Conservation (phyloP, 2,113 vertebrate genomes). For the Excalfactoria chinensis region DNA sequence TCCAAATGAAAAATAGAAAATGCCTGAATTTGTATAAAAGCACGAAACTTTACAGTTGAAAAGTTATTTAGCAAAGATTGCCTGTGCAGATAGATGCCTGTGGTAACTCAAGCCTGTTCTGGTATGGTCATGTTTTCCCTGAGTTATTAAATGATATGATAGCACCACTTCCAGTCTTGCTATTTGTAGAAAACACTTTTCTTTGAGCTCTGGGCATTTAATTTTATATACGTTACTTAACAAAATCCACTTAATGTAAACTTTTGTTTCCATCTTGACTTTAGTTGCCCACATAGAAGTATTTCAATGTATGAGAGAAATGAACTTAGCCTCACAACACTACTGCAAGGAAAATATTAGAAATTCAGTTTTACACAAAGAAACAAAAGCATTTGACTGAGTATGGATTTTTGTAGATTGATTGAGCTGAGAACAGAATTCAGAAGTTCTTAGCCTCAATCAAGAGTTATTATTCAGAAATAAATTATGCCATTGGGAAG, state of each 20-base stretch:
- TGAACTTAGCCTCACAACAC: not conserved
- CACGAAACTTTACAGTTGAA: not conserved
- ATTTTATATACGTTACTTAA: not conserved
- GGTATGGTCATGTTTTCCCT: not conserved
- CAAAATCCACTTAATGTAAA: not conserved
- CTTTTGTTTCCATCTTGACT: not conserved
- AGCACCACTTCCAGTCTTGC: not conserved
- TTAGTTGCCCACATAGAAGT: not conserved
- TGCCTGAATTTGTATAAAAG: rapidly evolving
- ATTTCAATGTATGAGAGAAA: not conserved
- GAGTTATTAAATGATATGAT: not conserved
- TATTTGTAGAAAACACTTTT: not conserved
- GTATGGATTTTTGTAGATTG: not conserved
- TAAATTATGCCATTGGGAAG: not conserved
- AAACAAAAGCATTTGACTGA: not conserved
- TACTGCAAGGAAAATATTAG: not conserved
- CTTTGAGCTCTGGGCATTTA: not conserved
- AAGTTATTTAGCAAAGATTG: not conserved
- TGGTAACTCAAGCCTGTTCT: not conserved
- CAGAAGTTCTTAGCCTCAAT: not conserved
- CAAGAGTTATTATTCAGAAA: not conserved
- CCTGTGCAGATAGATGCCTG: not conserved
- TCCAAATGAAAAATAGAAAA: not conserved
- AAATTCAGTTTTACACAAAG: not conserved
- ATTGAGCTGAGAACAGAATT: not conserved